Evolutionary conservation across 2,113 vertebrate species (phyloP), one percentile per base, ranked within the genome.

Genomic region (Polypterus senegalus): DNA sequence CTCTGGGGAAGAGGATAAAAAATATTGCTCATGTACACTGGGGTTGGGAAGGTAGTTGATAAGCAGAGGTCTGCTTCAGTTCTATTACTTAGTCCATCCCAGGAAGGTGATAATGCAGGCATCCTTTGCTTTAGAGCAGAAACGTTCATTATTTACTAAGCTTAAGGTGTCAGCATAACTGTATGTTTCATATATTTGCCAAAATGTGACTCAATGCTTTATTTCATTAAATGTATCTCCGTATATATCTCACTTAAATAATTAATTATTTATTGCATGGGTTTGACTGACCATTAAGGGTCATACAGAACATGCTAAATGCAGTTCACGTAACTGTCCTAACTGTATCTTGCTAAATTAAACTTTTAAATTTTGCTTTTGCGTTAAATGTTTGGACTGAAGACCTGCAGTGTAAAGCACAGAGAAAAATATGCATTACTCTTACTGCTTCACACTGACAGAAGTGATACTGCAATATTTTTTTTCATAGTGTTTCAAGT

Each of bases 21-120:
- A 93, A 92, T 93, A 94, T 94, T 94, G 90, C 90, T 91, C 92
- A 97, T 94, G 91, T 89, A 90, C 89, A 87, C 89, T 78, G 83
- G 90, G 87, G 88, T 89, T 75, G 78, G 80, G 65, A 88, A 89
- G 81, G 82, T 82, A 84, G 79, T 79, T 86, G 92, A 96, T 94
- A 92, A 92, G 89, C 85, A 74, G 76, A 76, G 76, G 86, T 82
- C 83, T 84, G 78, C 80, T 83, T 77, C 73, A 71, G 76, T 83
- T 79, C 82, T 83, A 77, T 87, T 77, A 73, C 70, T 86, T 83
- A 82, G 87, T 81, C 74, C 61, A 53, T n/a, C 64, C 74, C 79
- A 74, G 80, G 79, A 60, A 61, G 71, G 72, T 72, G 75, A 74
- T 71, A 73, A 62, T 74, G 80, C 70, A 67, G 77, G 66, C 77